Base-by-base conservation (phyloP, 2,113 vertebrate genomes). In the Dicerorhinus sumatrensis region DNA sequence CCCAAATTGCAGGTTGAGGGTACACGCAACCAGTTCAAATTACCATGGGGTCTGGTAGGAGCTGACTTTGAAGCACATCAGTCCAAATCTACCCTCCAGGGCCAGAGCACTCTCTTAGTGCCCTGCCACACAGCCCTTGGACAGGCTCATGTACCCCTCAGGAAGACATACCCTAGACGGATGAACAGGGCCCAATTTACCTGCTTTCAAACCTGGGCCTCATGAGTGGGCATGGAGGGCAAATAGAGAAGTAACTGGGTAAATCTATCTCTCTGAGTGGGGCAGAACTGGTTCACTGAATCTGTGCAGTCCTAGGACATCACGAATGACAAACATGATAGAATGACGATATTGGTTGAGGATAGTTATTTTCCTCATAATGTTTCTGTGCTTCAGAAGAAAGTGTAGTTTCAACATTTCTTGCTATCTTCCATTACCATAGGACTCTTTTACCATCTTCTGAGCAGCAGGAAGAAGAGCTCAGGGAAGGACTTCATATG, bases 11-110 rank as follows among this genome's bases (percentile, higher is more conserved):
- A 85, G 42, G 14, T 3, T 18, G 11, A 51, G 9, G 7, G 20
- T 17, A 16, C 2, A 21, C 11, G 10, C 10, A 84, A 12, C 29
- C 5, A 16, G 7, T 12, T 65, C 18, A 25, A n/a, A 72, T 65
- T 3, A 6, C 9, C 5, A 13, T 4, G 2, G 25, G 0, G 10
- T 48, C 42, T 25, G 56, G 1, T 0, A 86, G 20, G 25, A 12
- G 10, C 14, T 39, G 23, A 77, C 54, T 51, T 60, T 51, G 90
- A 80, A 94, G 82, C 18, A 75, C 7, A 16, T n/a, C 39, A 36
- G 21, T 90, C 4, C 8, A 87, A 65, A 36, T 36, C 20, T 16
- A 48, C 39, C 42, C 33, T 82, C n/a, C 10, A 13, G 56, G n/a
- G 42, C 4, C 46, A 75, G 82, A 77, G 17, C 7, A 27, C 8